Evolutionary conservation across 2,888 invertebrate genomes (phyloP), one percentile per base, ranked within the genome.

Genomic region (Drosophila colorata): DNA sequence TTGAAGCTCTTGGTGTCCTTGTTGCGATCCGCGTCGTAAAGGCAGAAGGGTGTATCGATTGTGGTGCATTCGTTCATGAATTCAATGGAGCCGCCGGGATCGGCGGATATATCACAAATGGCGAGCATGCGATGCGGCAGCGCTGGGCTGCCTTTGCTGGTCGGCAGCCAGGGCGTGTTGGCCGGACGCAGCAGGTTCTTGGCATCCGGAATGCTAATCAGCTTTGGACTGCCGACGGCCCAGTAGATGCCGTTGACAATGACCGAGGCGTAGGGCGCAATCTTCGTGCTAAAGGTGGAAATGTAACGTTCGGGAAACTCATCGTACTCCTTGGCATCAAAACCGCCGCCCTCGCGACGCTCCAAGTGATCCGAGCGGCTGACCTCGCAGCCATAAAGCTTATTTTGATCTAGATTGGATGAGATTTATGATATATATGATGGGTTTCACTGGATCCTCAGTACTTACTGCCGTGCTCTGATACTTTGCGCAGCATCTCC

Each of bases 41-140:
- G 94, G 90, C 98, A 98, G 93, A 99, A 99, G 0, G 99, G 99
- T 2, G 98, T 98, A 90, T 99, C 99, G 66, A 99, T 99, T 1
- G 99, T 99, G 0, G 99, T 99, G 91, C 99, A 99, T 91, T 99
- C 99, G 88, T 98, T 98, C 99, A 99, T 99, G 91, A 99, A 99
- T 90, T 99, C 99, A 61, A 99, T 98, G 38, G 98, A 98, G 58
- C 98, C 98, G 0, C 99, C 99, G 0, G 99, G 99, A 93, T 99
- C 99, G 0, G 99, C 99, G 0, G 98, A 98, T 88, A 99, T 99
- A 91, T 99, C 99, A 91, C 99, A 99, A 87, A 99, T 98, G 4
- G 96, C 97, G 71, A 99, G 93, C 95, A 99, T 96, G 73, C 98
- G 94, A 90, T 98, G 97, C 0, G 98, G 98, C 47, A 98, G 91